These are phyloP conservation scores for Emydura subglobosa DNA, from an alignment of 2,113 vertebrate species.

Conservation along the genomic window DNA sequence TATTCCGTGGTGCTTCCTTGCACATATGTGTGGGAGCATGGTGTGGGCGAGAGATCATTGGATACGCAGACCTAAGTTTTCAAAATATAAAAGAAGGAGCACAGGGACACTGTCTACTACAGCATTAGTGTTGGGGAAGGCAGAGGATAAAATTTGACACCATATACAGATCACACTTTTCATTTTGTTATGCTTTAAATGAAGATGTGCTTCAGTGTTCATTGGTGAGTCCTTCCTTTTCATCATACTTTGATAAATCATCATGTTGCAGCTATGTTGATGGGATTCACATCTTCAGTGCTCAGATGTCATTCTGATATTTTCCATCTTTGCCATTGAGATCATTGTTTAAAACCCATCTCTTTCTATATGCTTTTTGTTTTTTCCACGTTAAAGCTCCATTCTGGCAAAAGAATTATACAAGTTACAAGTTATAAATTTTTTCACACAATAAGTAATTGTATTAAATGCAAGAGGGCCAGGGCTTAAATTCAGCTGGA, in stretches of 20 bases:
- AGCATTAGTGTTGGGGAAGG: not conserved
- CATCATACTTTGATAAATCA: not conserved
- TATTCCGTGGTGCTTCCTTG: not conserved
- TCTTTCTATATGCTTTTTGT: not conserved
- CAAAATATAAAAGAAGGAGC: not conserved
- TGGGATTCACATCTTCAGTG: not conserved
- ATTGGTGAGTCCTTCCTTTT: not conserved
- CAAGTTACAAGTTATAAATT: not conserved
- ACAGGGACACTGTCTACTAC: fast-evolving
- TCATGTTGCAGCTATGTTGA: not conserved
- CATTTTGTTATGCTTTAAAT: not conserved
- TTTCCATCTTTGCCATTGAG: not conserved
- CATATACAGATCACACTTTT: not conserved
- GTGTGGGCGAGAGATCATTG: fast-evolving
- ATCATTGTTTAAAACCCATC: not conserved
- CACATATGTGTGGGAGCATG: fast-evolving
- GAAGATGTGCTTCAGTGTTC: not conserved
- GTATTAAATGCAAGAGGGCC: not conserved
- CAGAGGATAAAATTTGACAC: not conserved
- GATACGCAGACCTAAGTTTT: not conserved
- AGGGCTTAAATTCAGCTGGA: not conserved
- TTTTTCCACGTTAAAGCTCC: not conserved
- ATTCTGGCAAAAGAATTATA: not conserved
- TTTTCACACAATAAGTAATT: not conserved
- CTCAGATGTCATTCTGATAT: not conserved